A percentile compares a stretch with the other conserved stretches of the same genome.
These are phyloP conservation scores for Catostylus mosaicus DNA, from an alignment of 30 jellyfish, hydroid and myxozoan species.

Conservation along the genomic window DNA sequence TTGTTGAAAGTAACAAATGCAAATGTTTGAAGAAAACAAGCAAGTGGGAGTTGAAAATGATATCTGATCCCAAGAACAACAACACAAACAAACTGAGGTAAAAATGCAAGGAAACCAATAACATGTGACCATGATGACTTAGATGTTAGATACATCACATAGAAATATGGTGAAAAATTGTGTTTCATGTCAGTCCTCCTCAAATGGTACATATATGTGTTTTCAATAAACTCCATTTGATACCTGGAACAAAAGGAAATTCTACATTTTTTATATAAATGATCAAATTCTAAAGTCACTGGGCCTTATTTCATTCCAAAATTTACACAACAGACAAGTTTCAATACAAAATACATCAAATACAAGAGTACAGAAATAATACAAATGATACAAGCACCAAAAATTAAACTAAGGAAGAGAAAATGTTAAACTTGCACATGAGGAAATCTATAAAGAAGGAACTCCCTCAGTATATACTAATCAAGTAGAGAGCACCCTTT, in stretches of 20 bases:
- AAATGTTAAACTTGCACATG: too few relatives aligned
- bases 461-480: too few relatives aligned
- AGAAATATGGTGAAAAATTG: slow-evolving; percentile 91
- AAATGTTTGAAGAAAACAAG: slow-evolving; percentile 86
- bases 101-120: slow-evolving; percentile 73
- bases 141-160: slow-evolving; percentile 48
- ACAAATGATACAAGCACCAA: too few relatives aligned
- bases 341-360: too few relatives aligned
- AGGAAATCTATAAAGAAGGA: too few relatives aligned
- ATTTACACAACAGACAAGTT: too few relatives aligned
- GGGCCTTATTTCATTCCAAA: too few relatives aligned
- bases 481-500: too few relatives aligned
- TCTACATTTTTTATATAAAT: background rate
- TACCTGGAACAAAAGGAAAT: slow-evolving; percentile 61
- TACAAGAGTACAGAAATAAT: too few relatives aligned
- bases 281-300: too few relatives aligned
- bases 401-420: too few relatives aligned
- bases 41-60: slow-evolving; percentile 66
- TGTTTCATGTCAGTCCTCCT: slow-evolving; percentile 84
- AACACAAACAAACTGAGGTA: slow-evolving; percentile 83
- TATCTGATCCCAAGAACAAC: slow-evolving; percentile 67
- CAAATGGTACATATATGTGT: slow-evolving; percentile 84
- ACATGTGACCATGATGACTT: slow-evolving; percentile 46
- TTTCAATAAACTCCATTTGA: slow-evolving; percentile 78
- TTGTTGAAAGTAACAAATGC: slow-evolving; percentile 98